Conservation (phyloP, 1,140 invertebrate genomes). For the Lepidostoma basale region DNA sequence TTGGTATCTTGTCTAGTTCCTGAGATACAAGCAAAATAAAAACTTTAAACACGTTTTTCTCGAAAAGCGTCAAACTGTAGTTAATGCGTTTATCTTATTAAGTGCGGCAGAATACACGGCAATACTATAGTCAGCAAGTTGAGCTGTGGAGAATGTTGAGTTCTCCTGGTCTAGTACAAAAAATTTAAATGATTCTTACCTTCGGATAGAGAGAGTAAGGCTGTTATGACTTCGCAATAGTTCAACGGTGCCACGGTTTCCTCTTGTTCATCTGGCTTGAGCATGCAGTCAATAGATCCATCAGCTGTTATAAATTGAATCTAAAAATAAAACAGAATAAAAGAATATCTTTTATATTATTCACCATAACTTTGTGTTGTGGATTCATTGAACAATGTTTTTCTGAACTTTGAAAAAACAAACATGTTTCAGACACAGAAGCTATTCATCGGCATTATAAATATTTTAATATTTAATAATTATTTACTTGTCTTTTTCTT, state of each 20-base stretch:
- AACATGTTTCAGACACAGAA: too few species aligned
- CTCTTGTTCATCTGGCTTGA: constrained; percentile 87
- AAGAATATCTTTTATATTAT: too few species aligned
- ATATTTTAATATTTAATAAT: too few species aligned
- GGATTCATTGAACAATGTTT: too few species aligned
- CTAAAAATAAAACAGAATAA: constrained; percentile 37
- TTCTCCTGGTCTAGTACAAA: background rate
- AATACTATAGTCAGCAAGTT: background rate
- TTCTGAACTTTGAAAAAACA: too few species aligned
- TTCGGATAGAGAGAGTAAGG: constrained; percentile 70
- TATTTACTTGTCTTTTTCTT: too few species aligned
- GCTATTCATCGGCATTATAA: too few species aligned
- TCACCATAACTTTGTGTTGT: too few species aligned
- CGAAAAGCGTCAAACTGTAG: too few species aligned
- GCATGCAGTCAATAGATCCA: constrained; percentile 88
- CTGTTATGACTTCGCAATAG: constrained; percentile 81
- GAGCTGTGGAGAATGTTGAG: background rate
- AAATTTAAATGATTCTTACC: constrained; percentile 50
- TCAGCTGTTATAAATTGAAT: constrained; percentile 84
- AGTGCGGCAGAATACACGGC: background rate
- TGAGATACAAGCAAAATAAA: too few species aligned
- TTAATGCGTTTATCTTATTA: background rate
- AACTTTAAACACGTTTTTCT: too few species aligned
- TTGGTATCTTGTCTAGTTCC: too few species aligned
- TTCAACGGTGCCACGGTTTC: constrained; percentile 75